phyloP scores from a whole-genome alignment of 2,797 vertebrate species.

The Cyprinodon diabolis region DNA sequence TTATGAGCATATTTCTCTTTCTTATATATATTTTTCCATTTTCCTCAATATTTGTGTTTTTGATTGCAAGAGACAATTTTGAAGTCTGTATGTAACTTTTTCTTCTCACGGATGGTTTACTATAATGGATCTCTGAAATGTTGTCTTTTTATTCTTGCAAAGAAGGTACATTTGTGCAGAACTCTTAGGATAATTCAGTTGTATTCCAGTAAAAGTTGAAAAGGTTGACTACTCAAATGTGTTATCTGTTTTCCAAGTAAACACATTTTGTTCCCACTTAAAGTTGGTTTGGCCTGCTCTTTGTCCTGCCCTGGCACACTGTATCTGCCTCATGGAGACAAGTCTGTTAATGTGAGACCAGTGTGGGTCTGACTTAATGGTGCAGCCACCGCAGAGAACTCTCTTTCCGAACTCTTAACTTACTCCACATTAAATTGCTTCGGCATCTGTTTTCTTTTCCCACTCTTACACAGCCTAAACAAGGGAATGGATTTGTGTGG shows the following conservation, averaged over 20 bases:
- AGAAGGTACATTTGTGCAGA: background rate
- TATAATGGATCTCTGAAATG: background rate
- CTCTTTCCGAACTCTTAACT: constrained; percentile 59
- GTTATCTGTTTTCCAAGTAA: constrained; percentile 17
- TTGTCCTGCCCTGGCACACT: constrained; percentile 35
- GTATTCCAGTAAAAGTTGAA: background rate
- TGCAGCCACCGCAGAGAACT: constrained; percentile 65
- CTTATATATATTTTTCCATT: too few species aligned
- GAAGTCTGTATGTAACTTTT: background rate
- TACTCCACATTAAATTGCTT: constrained; percentile 62
- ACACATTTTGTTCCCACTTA: constrained; percentile 36
- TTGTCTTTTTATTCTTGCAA: background rate
- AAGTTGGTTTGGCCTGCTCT: constrained; percentile 19
- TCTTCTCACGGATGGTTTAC: background rate
- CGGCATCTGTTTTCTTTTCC: constrained; percentile 64
- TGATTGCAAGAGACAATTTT: background rate
- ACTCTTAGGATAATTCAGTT: background rate
- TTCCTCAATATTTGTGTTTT: background rate
- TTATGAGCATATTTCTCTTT: background rate
- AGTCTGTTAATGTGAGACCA: constrained; percentile 52
- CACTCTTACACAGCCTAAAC: constrained; percentile 62
- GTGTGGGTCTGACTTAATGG: constrained; percentile 63
- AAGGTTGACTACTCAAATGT: background rate
- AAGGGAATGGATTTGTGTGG: constrained; percentile 63
- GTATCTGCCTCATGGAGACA: constrained; percentile 40